Evolutionary conservation across 2,888 invertebrate genomes (phyloP), one percentile per base, ranked within the genome.

Genomic region (Lissonota sp.): DNA sequence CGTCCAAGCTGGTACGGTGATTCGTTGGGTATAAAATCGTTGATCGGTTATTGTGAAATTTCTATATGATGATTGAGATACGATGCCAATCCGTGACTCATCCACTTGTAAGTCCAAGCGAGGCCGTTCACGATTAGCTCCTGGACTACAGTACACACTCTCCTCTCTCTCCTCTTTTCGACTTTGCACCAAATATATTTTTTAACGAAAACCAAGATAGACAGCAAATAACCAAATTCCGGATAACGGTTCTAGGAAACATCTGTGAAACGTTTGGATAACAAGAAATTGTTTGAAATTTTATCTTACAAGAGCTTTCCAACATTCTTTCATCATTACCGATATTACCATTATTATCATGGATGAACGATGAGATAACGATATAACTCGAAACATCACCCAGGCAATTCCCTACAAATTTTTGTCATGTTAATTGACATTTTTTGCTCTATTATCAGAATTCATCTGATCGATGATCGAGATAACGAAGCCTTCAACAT

Each of bases 1-100:
- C 40, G 49, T 39, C 69, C 76, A 57, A 73, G 75, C 76, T 76
- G 79, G 67, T 75, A 69, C 51, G 49, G 58, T 69, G 71, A 71
- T 62, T 42, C 40, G 51, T 55, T 79, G 40, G 40, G 49, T 64
- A 16, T 62, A n/a, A 76, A 60, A 49, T 51, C 71, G 73, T 51
- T 37, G 67, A 26, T 26, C 26, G 26, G 26, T 26, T 26, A 26
- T 26, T 26, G 26, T 26, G 26, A 26, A 26, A 26, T 26, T 26
- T 26, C 26, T 26, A 26, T 26, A 26, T 26, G 26, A 26, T 26
- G 26, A 26, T 26, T 26, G 26, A 64, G 74, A 74, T 74, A 80
- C 63, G 71, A 26, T 26, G 26, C 3, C 26, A 26, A 26, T 26
- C 26, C 26, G 26, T 26, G 26, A 26, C 26, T 26, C 26, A 26